Base-by-base conservation (phyloP, 2,888 invertebrate genomes). In the Eledone cirrhosa region DNA sequence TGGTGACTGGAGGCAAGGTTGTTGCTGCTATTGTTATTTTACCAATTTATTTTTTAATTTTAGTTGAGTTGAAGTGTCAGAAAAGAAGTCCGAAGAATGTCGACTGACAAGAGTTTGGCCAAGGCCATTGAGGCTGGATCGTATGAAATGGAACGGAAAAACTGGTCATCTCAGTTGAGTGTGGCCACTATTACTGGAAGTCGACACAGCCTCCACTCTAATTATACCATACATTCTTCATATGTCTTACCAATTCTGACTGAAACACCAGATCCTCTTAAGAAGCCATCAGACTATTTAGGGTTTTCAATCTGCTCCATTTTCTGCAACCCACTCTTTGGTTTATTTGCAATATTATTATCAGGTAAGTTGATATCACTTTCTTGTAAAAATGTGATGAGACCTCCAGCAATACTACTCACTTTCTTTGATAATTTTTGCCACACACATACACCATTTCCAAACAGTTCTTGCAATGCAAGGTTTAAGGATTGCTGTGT, bases 241-340 rank as follows among this genome's bases (percentile, higher is more conserved):
- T 87, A 87, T 77, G 82, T 86, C 19, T 83, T 88, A 24, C 88
- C 87, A n/a, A 85, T 88, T 19, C 85, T 87, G 16, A 82, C 86
- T 72, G 86, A 88, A 29, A 83, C 84, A 14, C 88, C 88, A 8
- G 85, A 88, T 77, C 84, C 84, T 8, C 78, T 82, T 72, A 81
- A 85, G 78, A 82, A 84, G 14, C 85, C 88, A 19, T 80, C 82
- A 22, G 86, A 88, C 79, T 86, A 88, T 81, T 86, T 85, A 84
- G 87, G 87, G 11, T 84, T 87, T 59, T 86, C 88, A 0, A 85
- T 86, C 78, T 84, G 85, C 79, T 87, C 88, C 2, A 41, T 88
- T 33, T 86, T 87, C 78, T 80, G 84, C 78, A 88, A 88, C 78
- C 88, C 88, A 14, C 80, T 88, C 29, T 88, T 88, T 84, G 88